These are phyloP conservation scores for Drosophila histrio DNA, from an alignment of 2,888 invertebrate genomes.

Conservation along the genomic window DNA sequence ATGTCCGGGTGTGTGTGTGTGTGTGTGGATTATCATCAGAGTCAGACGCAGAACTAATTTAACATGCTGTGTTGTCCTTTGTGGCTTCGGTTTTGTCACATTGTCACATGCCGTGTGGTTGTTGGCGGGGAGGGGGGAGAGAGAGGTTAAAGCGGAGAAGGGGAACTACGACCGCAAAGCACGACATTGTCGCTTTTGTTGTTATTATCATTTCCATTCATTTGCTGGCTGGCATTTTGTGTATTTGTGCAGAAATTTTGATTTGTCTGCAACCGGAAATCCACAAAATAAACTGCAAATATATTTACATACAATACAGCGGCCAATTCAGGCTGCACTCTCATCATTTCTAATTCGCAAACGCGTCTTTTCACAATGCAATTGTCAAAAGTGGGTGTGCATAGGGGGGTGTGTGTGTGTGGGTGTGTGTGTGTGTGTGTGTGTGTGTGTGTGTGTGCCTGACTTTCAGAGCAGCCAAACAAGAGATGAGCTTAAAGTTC, in stretches of 20 bases:
- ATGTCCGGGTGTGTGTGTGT: slow-evolving; percentile 1
- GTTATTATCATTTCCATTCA: slow-evolving; percentile 58
- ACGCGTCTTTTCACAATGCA: slow-evolving; percentile 23
- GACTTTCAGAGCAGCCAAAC: slow-evolving; percentile 46
- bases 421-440: background rate
- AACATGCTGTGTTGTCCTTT: slow-evolving; percentile 66
- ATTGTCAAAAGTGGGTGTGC: slow-evolving; percentile 1
- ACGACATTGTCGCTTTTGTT: slow-evolving; percentile 28
- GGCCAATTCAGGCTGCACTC: slow-evolving; percentile 12
- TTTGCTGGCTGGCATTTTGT: slow-evolving; percentile 61
- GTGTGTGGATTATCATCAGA: slow-evolving; percentile 11
- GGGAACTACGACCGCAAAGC: slow-evolving; percentile 16
- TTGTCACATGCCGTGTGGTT: slow-evolving; percentile 46
- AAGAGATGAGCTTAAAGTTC: slow-evolving; percentile 59
- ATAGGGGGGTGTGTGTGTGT: background rate
- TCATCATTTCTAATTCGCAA: slow-evolving; percentile 34
- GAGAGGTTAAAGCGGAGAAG: too few relatives aligned
- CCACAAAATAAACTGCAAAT: slow-evolving; percentile 72
- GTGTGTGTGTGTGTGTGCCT: slow-evolving; percentile 11
- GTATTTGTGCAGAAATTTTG: slow-evolving; percentile 70
- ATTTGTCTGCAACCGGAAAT: slow-evolving; percentile 76
- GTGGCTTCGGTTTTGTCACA: slow-evolving; percentile 70
- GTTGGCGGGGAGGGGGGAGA: too few relatives aligned
- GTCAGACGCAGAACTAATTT: slow-evolving; percentile 57
- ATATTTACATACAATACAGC: slow-evolving; percentile 58